These are phyloP conservation scores for Polyommatus iphigenia DNA, from an alignment of 2,888 invertebrate species.

Conservation along the genomic window DNA sequence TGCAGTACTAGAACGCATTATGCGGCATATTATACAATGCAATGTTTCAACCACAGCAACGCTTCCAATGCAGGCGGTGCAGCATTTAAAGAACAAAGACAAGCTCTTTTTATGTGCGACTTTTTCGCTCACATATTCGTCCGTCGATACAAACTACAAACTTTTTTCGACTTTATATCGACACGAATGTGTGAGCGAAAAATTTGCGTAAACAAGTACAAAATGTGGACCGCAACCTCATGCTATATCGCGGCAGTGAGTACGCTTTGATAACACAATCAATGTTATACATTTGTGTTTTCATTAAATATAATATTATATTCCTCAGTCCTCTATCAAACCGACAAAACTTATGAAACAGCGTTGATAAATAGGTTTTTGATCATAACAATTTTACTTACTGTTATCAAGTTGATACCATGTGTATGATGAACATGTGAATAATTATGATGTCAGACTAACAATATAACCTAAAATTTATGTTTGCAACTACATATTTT, in stretches of 20 bases:
- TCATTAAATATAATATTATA: background rate
- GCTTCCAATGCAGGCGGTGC: no score
- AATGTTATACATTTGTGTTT: conserved; percentile 7
- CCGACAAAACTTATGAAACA: conserved; percentile 20
- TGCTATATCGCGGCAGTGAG: background rate
- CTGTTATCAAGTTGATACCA: background rate
- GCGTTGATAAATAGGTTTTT: conserved; percentile 14
- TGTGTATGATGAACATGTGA: background rate
- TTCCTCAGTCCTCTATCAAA: conserved; percentile 2
- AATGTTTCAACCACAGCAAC: no score
- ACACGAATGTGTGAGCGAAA: background rate
- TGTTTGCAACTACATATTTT: background rate
- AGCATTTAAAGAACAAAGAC: no score
- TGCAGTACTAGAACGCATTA: no score
- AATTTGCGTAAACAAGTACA: background rate
- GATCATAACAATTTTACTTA: conserved; percentile 17
- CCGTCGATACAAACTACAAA: no score
- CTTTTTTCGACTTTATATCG: background rate
- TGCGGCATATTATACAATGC: no score
- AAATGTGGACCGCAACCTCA: conserved; percentile 1
- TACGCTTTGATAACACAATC: conserved; percentile 18
- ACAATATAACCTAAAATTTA: background rate
- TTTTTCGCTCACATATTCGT: no score
- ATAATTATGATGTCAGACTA: background rate
- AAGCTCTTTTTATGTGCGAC: no score